Percentiles rank a stretch among this genome's conserved stretches.
phyloP scores from a whole-genome alignment of 2,797 vertebrate species.

The Cuculus canorus region DNA sequence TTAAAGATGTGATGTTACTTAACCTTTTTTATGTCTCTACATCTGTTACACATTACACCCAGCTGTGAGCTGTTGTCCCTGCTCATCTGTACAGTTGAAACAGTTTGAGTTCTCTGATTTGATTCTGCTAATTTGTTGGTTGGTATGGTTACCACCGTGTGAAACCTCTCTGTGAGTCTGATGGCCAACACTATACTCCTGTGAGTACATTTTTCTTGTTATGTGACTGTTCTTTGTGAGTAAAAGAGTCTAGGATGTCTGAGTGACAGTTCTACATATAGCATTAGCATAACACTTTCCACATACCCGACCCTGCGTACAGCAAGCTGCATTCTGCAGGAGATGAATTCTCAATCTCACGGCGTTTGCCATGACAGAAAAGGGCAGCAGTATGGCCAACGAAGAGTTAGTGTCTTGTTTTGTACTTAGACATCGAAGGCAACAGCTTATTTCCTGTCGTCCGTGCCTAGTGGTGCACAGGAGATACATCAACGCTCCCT shows the following conservation, averaged over 20 bases:
- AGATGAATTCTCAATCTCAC: background rate
- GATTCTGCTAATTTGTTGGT: conserved; percentile 3
- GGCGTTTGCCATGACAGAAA: background rate
- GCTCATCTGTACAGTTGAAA: background rate
- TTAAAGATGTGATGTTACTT: background rate
- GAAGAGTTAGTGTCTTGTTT: background rate
- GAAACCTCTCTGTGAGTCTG: background rate
- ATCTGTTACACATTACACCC: background rate
- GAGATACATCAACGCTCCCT: background rate
- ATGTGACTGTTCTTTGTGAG: background rate
- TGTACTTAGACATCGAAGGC: background rate
- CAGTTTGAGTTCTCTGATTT: background rate
- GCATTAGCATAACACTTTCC: background rate
- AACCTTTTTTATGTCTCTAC: background rate
- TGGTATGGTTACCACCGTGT: conserved; percentile 17
- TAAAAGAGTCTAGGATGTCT: conserved; percentile 9
- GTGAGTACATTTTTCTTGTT: conserved; percentile 3
- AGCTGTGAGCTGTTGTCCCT: background rate
- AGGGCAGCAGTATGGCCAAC: background rate
- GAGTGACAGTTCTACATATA: background rate
- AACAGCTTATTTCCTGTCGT: background rate
- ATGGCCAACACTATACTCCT: conserved; percentile 1
- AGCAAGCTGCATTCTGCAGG: background rate
- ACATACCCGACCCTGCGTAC: background rate
- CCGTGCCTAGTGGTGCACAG: background rate